A percentile compares a stretch with the other conserved stretches of the same genome.
These are phyloP conservation scores for Brachyhypopomus occidentalis DNA, from an alignment of 2,113 vertebrate species.

Conservation along the genomic window DNA sequence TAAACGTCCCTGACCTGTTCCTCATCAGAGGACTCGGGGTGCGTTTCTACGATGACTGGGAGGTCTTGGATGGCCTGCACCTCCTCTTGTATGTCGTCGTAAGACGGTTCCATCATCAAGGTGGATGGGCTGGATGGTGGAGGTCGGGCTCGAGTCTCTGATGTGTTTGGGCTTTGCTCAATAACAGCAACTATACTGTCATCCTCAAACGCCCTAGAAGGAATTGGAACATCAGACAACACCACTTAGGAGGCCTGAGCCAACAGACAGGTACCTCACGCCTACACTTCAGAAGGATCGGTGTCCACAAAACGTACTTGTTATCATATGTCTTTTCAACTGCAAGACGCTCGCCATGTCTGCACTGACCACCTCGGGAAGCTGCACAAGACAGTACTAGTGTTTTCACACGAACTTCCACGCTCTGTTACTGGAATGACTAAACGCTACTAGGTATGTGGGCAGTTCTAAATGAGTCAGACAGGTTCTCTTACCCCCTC, in stretches of 20 bases:
- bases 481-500: constrained; percentile 65
- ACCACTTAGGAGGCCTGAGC: not conserved
- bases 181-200: constrained; percentile 68
- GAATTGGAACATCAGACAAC: constrained; percentile 14
- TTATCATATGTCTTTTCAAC: constrained; percentile 75
- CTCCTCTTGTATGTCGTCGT: constrained; percentile 57
- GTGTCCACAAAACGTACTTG: constrained; percentile 62
- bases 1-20: constrained; percentile 61
- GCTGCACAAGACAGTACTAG: constrained; percentile 58
- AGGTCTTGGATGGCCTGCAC: constrained; percentile 42
- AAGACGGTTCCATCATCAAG: constrained; percentile 67
- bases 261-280: no score
- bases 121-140: constrained; percentile 63
- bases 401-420: not conserved
- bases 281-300: not conserved
- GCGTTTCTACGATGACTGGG: constrained; percentile 67
- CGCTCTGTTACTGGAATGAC: not conserved
- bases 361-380: constrained; percentile 65
- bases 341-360: constrained; percentile 61
- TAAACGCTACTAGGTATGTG: not conserved
- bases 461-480: not conserved
- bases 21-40: constrained; percentile 66
- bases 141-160: constrained; percentile 64
- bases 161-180: constrained; percentile 67
- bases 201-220: constrained; percentile 75